Evolutionary conservation across 30 jellyfish, hydroid and myxozoan genomes (phyloP), one percentile per base, ranked within the genome.

Genomic region (Catostylus mosaicus): DNA sequence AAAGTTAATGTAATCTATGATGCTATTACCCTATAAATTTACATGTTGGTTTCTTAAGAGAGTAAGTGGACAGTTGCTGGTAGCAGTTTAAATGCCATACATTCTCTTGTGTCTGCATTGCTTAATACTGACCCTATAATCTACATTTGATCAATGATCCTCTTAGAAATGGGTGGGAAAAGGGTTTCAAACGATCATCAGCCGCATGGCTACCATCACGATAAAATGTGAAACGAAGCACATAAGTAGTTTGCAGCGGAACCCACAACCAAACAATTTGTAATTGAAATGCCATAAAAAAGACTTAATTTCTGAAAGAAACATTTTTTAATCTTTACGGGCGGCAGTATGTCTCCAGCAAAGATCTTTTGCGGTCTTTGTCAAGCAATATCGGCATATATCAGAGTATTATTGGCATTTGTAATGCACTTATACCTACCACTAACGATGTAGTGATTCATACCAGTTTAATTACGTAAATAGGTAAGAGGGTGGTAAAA

Each of bases 311-410:
- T 59, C 38, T 16, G 38, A 23, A 16, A 59, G 37, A 18, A 5
- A 27, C 19, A 26, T 20, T 59, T 3, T 19, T 59, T 22, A 19
- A 27, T 6, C 24, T 2, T 24, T 4, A 23, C 11, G 71, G 71
- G 40, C 71, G 71, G 38, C 71, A 27, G 38, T 27, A 26, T 27
- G 71, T 59, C 71, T 59, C 71, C 71, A 59, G 38, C 71, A 27
- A 59, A 59, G 71, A 23, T 59, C 71, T 59, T 59, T 59, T 59
- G 71, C 19, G 71, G 71, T 23, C n/a, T 22, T 7, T 59, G 24
- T 59, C 38, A 18, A 19, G 40, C 26, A 59, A 27, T 2, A 59
- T 18, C 71, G 20, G 38, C 38, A 3, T 26, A 12, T 4, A 5
- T 26, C 9, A 27, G 71, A 19, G 36, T 1, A 2, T 2, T 36